A percentile compares a stretch with the other conserved stretches of the same genome.
Evolutionary conservation across 1,140 invertebrate genomes (phyloP).

Genomic region (Metaphire vulgaris): DNA sequence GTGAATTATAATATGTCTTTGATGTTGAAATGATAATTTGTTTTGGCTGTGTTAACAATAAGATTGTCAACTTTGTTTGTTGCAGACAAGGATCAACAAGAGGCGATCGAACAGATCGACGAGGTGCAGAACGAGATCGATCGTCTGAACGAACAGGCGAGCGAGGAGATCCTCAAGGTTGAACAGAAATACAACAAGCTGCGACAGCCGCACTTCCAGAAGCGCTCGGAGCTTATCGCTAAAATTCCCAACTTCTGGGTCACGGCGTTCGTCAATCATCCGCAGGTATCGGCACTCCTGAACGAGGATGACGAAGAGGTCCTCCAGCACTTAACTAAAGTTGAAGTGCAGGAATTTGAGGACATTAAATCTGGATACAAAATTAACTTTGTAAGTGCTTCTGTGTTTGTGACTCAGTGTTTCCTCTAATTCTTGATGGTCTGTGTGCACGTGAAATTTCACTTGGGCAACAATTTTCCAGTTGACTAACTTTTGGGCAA

Average conservation of each 20-base stretch:
- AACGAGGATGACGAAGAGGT: conserved; percentile 82
- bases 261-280: conserved; percentile 85
- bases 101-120: conserved; percentile 53
- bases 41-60: no score
- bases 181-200: conserved; percentile 87
- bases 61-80: no score
- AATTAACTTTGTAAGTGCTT: conserved; percentile 25
- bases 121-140: conserved; percentile 54
- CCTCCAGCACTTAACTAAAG: conserved; percentile 69
- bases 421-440: no score
- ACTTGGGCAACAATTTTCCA: no score
- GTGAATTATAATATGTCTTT: no score
- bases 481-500: no score
- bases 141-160: conserved; percentile 59
- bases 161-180: conserved; percentile 82
- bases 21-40: no score
- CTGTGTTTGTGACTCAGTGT: no score
- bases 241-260: conserved; percentile 88
- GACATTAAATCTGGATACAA: conserved; percentile 29
- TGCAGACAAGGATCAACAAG: conserved; percentile 36
- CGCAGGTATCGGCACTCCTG: conserved; percentile 73
- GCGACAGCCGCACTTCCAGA: conserved; percentile 76
- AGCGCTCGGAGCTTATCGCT: conserved; percentile 73
- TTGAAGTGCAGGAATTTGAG: conserved; percentile 64
- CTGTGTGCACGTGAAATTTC: no score